phyloP scores from a whole-genome alignment of 2,797 vertebrate species.

The Rhodeus uyekii region DNA sequence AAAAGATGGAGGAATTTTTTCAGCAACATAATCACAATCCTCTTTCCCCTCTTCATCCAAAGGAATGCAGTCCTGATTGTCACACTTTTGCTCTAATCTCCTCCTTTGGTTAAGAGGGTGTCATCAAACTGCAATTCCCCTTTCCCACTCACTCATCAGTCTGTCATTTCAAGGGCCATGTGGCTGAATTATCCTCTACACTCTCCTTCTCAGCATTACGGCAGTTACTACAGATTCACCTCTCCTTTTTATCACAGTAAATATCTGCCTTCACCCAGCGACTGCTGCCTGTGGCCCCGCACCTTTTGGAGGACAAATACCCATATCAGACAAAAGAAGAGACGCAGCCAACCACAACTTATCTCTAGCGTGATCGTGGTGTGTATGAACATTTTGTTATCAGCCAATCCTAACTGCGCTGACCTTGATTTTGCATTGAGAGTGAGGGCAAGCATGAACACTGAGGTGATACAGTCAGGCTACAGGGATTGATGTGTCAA shows the following conservation, averaged over 20 bases:
- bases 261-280: slow-evolving; percentile 31
- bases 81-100: slow-evolving; percentile 11
- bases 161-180: slow-evolving; percentile 28
- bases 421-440: slow-evolving; percentile 43
- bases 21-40: not conserved
- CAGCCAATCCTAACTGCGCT: not conserved
- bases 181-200: slow-evolving; percentile 25
- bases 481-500: not conserved
- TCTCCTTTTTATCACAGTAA: slow-evolving; percentile 17
- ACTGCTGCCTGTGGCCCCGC: slow-evolving; percentile 10
- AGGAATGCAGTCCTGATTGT: not conserved
- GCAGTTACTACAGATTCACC: slow-evolving; percentile 28
- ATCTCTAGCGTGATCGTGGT: slow-evolving; percentile 8
- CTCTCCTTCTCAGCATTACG: slow-evolving; percentile 1
- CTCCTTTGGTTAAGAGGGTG: slow-evolving; percentile 38
- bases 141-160: slow-evolving; percentile 36
- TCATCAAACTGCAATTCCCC: slow-evolving; percentile 33
- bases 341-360: slow-evolving; percentile 2
- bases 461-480: slow-evolving; percentile 2
- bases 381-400: slow-evolving; percentile 14
- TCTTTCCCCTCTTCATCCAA: not conserved
- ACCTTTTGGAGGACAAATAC: slow-evolving; percentile 38
- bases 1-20: not conserved
- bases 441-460: slow-evolving; percentile 4
- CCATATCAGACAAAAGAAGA: slow-evolving; percentile 25